A percentile compares a stretch with the other conserved stretches of the same genome.
Conservation (phyloP, 2,888 invertebrate species). For the Stenurella melanura region DNA sequence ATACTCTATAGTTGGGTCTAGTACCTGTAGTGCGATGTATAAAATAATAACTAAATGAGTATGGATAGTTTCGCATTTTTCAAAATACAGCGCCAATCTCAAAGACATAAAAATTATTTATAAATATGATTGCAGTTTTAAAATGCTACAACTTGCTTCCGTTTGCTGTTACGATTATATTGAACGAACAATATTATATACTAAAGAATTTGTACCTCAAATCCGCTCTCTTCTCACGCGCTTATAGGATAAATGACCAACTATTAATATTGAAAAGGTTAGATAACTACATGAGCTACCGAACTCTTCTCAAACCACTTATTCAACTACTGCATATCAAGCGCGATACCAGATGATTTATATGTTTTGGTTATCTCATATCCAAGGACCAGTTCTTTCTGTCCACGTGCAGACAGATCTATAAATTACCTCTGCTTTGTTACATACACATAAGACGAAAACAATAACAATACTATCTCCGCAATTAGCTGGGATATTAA, state of each 20-base stretch:
- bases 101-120: too few relatives aligned
- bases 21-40: too few relatives aligned
- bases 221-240: background rate
- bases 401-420: conserved; percentile 17
- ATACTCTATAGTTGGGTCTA: too few relatives aligned
- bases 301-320: conserved; percentile 24
- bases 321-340: background rate
- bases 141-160: too few relatives aligned
- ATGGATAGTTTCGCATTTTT: too few relatives aligned
- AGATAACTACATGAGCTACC: conserved; percentile 44
- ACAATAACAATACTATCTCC: conserved; percentile 12
- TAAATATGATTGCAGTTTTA: too few relatives aligned
- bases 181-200: too few relatives aligned
- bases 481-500: background rate
- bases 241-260: conserved; percentile 43
- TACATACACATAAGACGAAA: background rate
- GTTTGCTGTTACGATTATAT: too few relatives aligned
- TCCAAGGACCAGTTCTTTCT: conserved; percentile 20
- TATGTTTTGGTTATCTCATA: conserved; percentile 16
- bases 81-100: too few relatives aligned
- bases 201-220: background rate
- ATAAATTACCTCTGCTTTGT: conserved; percentile 16
- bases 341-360: conserved; percentile 25
- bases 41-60: too few relatives aligned
- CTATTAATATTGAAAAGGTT: conserved; percentile 45